Base-by-base conservation (phyloP, 1,140 invertebrate genomes). In the Drosophila lacertosa region DNA sequence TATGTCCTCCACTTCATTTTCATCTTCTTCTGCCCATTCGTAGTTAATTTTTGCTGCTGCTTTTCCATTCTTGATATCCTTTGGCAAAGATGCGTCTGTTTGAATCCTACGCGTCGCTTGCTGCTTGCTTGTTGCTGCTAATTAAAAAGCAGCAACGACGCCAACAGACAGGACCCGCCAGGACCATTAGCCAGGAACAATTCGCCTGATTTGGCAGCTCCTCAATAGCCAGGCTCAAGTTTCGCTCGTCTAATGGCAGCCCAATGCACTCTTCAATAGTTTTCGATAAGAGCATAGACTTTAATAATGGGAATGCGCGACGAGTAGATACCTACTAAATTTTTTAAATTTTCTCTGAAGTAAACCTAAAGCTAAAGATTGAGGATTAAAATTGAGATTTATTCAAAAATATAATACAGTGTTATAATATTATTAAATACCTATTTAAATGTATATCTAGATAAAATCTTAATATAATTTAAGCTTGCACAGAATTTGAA, bases 81-180 rank as follows among this genome's bases (percentile, higher is more conserved):
- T 78, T 72, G 50, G 55, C 53, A 58, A 72, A 68, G 59, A 44
- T 51, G 15, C 47, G 47, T 50, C 47, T 50, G 13, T 35, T 33
- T 33, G 26, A 54, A 37, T 37, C 15, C 4, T 40, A 35, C 47
- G 15, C 32, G 33, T 13, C 64, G 69, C 75, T 78, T 63, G 69
- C 69, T 74, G 76, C 63, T 13, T 58, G 69, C 75, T 78, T 63
- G 69, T 74, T 74, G 76, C 63, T 74, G 78, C 77, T 80, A 80
- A 80, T 80, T 80, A 80, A 80, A 82, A 77, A 68, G 54, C 77
- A 67, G 77, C 77, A 50, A 29, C 7, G 32, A 29, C 22, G 45
- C 44, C 20, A 32, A 47, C 4, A 44, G 50, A 11, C 32, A 64
- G 54, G 40, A 32, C 18, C 15, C 15, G 42, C 4, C 62, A 47